A percentile compares a stretch with the other conserved stretches of the same genome.
Conservation (phyloP, 2,113 vertebrate species). For the Hiodon alosoides region DNA sequence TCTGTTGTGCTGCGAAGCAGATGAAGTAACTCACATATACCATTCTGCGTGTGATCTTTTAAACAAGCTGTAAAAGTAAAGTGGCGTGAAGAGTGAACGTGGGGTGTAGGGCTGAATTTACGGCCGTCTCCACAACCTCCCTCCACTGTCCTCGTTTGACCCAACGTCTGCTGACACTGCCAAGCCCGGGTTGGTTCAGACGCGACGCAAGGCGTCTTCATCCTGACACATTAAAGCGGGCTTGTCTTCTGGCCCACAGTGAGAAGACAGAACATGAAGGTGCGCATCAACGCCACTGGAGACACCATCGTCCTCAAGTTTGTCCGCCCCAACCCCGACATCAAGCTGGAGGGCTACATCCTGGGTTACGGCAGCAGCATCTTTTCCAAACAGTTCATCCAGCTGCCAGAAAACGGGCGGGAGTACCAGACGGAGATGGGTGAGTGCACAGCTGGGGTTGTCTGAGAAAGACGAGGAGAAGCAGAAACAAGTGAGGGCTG, state of each 20-base stretch:
- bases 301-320: constrained; percentile 86
- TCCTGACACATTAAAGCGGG: neutral
- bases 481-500: too few relatives aligned
- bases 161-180: too few relatives aligned
- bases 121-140: too few relatives aligned
- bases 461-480: too few relatives aligned
- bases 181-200: too few relatives aligned
- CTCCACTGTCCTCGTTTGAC: too few relatives aligned
- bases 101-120: too few relatives aligned
- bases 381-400: constrained; percentile 84
- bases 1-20: too few relatives aligned
- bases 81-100: too few relatives aligned
- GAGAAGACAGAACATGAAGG: constrained; percentile 78
- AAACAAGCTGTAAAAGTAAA: too few relatives aligned
- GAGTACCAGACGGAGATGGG: constrained; percentile 75
- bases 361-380: constrained; percentile 83
- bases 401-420: constrained; percentile 75
- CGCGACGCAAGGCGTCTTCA: neutral
- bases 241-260: constrained; percentile 50
- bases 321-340: constrained; percentile 68
- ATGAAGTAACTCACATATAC: too few relatives aligned
- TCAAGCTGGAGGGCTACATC: constrained; percentile 82
- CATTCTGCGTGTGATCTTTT: too few relatives aligned
- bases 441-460: constrained; percentile 50
- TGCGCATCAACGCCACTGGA: constrained; percentile 82